Conservation (phyloP, 2,113 vertebrate genomes). For the Ancistrus triradiatus region DNA sequence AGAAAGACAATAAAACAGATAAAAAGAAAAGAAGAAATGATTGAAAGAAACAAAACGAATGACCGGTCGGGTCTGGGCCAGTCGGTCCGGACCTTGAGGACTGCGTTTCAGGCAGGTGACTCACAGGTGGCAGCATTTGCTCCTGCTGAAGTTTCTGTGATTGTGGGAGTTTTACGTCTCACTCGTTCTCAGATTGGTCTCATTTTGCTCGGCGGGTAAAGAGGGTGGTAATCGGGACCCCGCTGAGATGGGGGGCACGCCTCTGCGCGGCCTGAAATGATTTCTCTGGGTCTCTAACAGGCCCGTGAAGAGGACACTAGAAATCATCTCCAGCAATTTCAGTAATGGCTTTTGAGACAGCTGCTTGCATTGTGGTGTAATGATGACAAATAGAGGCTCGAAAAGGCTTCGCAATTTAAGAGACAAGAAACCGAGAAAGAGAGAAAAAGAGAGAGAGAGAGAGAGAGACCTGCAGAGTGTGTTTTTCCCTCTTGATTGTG, state of each 20-base stretch:
- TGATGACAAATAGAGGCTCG: slow-evolving; percentile 71
- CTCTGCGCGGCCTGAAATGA: slow-evolving; percentile 56
- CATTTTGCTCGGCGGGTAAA: slow-evolving; percentile 45
- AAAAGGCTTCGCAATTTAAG: slow-evolving; percentile 54
- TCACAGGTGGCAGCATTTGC: too few relatives aligned
- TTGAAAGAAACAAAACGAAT: too few relatives aligned
- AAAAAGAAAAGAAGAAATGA: too few relatives aligned
- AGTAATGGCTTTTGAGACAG: slow-evolving; percentile 73
- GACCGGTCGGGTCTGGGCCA: too few relatives aligned
- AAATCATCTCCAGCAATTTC: slow-evolving; percentile 79
- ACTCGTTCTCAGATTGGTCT: too few relatives aligned
- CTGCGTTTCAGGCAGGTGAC: too few relatives aligned
- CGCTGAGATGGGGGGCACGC: slow-evolving; percentile 44
- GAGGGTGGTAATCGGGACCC: slow-evolving; percentile 54
- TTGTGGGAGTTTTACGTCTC: too few relatives aligned
- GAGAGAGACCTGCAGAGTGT: slow-evolving; percentile 66
- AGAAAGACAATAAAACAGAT: too few relatives aligned
- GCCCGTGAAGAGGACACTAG: slow-evolving; percentile 72
- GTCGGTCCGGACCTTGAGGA: too few relatives aligned
- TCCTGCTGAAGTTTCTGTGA: too few relatives aligned
- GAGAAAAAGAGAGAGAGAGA: neutral
- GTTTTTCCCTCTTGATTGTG: slow-evolving; percentile 61
- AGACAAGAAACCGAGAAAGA: slow-evolving; percentile 23
- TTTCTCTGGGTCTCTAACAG: too few relatives aligned
- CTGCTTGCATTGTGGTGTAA: slow-evolving; percentile 71